Conservation (phyloP, 2,888 invertebrate species). For the Stramonita haemastoma region DNA sequence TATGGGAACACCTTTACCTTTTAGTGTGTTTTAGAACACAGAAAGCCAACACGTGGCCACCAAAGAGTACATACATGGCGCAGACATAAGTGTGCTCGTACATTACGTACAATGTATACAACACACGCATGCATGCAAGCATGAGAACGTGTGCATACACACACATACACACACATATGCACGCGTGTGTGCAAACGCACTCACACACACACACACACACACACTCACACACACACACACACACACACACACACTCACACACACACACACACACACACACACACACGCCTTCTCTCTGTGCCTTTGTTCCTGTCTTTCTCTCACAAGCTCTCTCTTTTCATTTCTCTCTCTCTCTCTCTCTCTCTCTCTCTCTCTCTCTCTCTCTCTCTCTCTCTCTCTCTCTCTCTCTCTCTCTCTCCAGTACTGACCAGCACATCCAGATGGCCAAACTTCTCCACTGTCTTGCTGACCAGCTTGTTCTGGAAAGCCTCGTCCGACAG, state of each 20-base stretch:
- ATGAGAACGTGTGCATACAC: background rate
- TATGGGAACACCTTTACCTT: no score
- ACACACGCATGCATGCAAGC: no score
- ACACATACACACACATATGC: background rate
- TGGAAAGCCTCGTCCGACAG: conserved; percentile 4
- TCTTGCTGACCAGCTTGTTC: conserved; percentile 15
- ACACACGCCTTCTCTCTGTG: background rate
- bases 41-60: no score
- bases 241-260: background rate
- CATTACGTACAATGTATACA: no score
- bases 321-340: no score
- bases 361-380: background rate
- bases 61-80: no score
- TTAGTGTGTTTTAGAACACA: no score
- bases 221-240: conserved; percentile 11
- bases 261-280: conserved; percentile 23
- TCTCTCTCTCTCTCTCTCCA: background rate
- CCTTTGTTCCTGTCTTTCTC: no score
- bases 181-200: background rate
- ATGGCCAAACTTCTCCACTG: background rate
- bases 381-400: background rate
- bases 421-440: conserved; percentile 14
- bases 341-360: background rate
- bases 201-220: background rate
- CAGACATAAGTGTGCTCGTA: no score